These are phyloP conservation scores for Corythoichthys haematopterus DNA, from an alignment of 2,113 vertebrate genomes.

Conservation along the genomic window DNA sequence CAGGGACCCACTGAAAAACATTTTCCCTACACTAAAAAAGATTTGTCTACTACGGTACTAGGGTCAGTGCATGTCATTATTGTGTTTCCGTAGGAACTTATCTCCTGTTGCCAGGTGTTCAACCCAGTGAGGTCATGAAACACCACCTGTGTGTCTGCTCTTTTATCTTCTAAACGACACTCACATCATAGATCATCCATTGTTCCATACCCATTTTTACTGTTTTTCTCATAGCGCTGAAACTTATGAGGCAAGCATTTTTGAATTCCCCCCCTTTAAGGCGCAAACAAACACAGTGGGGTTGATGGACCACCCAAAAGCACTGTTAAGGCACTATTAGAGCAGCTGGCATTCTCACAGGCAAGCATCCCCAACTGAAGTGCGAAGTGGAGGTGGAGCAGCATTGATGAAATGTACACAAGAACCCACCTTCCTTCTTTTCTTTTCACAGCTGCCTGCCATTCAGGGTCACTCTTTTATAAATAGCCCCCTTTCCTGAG, in stretches of 20 bases:
- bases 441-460: conserved; percentile 48
- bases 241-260: conserved; percentile 34
- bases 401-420: conserved; percentile 9
- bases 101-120: conserved; percentile 46
- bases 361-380: conserved; percentile 17
- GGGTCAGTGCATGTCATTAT: too few relatives aligned
- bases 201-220: conserved; percentile 28
- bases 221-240: conserved; percentile 30
- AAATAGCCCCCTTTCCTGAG: conserved; percentile 5
- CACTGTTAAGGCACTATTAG: conserved; percentile 14
- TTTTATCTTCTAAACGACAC: background rate
- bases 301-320: conserved; percentile 39
- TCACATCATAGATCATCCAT: background rate
- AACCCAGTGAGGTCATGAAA: conserved; percentile 22
- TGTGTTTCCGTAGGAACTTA: too few relatives aligned
- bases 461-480: conserved; percentile 14
- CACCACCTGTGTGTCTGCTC: conserved; percentile 27
- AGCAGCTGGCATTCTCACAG: conserved; percentile 29
- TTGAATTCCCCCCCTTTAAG: conserved; percentile 26
- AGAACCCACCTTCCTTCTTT: conserved; percentile 8
- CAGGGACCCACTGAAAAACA: too few relatives aligned
- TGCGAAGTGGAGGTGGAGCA: background rate
- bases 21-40: too few relatives aligned
- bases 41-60: too few relatives aligned
- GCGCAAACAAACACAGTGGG: conserved; percentile 34